Evolutionary conservation across 1,140 invertebrate species (phyloP).

Genomic region (Bombus terrestris): DNA sequence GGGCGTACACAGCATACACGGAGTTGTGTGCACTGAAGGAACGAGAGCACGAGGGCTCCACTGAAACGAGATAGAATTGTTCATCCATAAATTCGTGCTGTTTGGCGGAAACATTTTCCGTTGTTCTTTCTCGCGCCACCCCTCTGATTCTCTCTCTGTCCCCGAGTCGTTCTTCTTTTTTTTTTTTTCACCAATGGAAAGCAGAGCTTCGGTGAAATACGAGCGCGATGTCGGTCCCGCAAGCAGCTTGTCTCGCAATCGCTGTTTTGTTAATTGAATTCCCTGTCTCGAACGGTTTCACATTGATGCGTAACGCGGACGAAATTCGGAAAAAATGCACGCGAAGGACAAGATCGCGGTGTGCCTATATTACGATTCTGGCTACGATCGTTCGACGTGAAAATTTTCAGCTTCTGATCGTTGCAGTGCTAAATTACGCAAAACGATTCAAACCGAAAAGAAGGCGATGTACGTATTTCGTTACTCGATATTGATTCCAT

Average conservation of each 20-base stretch:
- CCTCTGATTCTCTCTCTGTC: neutral
- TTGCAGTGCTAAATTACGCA: too few relatives aligned
- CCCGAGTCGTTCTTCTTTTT: neutral
- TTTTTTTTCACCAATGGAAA: constrained; percentile 22
- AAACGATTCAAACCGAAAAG: neutral
- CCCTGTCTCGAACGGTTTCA: constrained; percentile 47
- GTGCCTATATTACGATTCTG: neutral
- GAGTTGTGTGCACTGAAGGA: constrained; percentile 28
- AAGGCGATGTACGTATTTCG: neutral
- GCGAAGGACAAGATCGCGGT: neutral
- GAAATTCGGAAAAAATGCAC: neutral
- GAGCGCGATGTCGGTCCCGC: constrained; percentile 41
- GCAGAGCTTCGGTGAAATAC: constrained; percentile 50
- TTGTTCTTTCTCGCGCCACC: constrained; percentile 44
- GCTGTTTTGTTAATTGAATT: constrained; percentile 68
- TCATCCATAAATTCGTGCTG: constrained; percentile 69
- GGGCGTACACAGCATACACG: neutral
- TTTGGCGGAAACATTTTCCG: constrained; percentile 63
- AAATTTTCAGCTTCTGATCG: neutral
- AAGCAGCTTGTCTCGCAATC: constrained; percentile 62
- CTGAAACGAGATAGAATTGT: constrained; percentile 63
- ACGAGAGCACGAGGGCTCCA: constrained; percentile 47
- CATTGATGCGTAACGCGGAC: constrained; percentile 26
- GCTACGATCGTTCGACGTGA: constrained; percentile 20
- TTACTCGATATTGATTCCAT: neutral